Conservation (phyloP, 2,113 vertebrate genomes). For the Hippocampus mohnikei region DNA sequence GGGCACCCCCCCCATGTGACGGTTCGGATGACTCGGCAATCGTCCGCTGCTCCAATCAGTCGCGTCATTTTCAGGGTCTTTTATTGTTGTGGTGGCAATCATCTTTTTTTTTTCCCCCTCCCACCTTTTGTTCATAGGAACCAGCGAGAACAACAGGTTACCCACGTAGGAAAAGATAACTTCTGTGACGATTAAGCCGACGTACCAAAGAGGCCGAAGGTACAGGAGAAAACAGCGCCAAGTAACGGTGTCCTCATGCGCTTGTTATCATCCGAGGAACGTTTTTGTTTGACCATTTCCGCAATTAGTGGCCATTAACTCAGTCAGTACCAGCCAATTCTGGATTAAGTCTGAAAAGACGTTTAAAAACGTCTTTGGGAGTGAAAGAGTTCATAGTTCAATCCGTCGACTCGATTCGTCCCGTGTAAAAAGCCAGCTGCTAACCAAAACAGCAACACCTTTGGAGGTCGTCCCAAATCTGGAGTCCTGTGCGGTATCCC, state of each 20-base stretch:
- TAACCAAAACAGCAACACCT: neutral
- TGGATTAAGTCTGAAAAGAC: no score
- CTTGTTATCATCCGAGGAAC: no score
- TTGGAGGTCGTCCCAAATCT: neutral
- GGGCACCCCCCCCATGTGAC: neutral
- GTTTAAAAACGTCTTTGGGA: no score
- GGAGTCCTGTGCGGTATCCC: neutral
- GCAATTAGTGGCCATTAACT: neutral
- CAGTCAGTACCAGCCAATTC: no score
- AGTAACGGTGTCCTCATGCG: neutral
- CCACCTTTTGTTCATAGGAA: conserved; percentile 29
- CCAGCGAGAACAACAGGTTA: conserved; percentile 36
- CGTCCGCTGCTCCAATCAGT: conserved; percentile 53
- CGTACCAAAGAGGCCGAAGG: conserved; percentile 87
- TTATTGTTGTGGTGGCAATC: conserved; percentile 48
- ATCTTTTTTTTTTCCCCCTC: conserved; percentile 20
- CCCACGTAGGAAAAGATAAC: conserved; percentile 49
- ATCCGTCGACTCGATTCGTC: no score
- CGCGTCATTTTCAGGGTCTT: conserved; percentile 59
- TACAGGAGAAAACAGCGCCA: conserved; percentile 48
- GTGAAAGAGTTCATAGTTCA: neutral
- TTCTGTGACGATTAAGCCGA: conserved; percentile 72
- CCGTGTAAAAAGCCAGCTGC: neutral
- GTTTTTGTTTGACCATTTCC: neutral
- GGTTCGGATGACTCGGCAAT: conserved; percentile 11